A percentile compares a stretch with the other conserved stretches of the same genome.
phyloP scores from a whole-genome alignment of 2,113 vertebrate genomes.

The Sebastes schlegelii region DNA sequence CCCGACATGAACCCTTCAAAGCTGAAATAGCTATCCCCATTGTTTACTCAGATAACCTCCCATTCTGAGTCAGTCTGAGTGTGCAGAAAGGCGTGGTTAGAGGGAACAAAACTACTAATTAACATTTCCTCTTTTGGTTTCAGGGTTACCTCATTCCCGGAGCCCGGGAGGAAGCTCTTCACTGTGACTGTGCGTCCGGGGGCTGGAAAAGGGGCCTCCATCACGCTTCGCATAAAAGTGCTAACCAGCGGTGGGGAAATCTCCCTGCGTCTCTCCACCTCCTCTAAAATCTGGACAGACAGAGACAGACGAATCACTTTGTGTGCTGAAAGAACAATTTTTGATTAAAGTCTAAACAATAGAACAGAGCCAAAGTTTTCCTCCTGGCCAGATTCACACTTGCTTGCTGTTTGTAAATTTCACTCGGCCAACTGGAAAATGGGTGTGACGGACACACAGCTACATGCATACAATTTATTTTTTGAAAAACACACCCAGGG shows the following conservation, averaged over 20 bases:
- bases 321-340: conserved; percentile 1
- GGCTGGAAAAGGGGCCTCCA: conserved; percentile 97
- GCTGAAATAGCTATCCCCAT: conserved; percentile 16
- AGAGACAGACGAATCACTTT: conserved; percentile 31
- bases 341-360: conserved; percentile 17
- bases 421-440: neutral
- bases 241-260: conserved; percentile 93
- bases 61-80: conserved; percentile 54
- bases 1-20: conserved; percentile 15
- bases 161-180: conserved; percentile 95
- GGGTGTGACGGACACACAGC: conserved; percentile 10
- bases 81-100: conserved; percentile 37
- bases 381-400: conserved; percentile 3
- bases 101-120: conserved; percentile 51
- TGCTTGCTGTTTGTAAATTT: conserved; percentile 6
- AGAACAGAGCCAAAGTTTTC: conserved; percentile 7
- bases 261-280: conserved; percentile 94
- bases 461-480: conserved; percentile 8
- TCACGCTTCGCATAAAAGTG: conserved; percentile 96
- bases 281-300: conserved; percentile 91
- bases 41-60: conserved; percentile 41
- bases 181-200: conserved; percentile 94
- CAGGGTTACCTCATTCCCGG: conserved; percentile 90
- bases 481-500: conserved; percentile 49
- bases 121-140: conserved; percentile 60